Percentiles rank a stretch among this genome's conserved stretches.
These are phyloP conservation scores for Dasyprocta punctata DNA, from an alignment of 2,113 vertebrate species.

Conservation along the genomic window DNA sequence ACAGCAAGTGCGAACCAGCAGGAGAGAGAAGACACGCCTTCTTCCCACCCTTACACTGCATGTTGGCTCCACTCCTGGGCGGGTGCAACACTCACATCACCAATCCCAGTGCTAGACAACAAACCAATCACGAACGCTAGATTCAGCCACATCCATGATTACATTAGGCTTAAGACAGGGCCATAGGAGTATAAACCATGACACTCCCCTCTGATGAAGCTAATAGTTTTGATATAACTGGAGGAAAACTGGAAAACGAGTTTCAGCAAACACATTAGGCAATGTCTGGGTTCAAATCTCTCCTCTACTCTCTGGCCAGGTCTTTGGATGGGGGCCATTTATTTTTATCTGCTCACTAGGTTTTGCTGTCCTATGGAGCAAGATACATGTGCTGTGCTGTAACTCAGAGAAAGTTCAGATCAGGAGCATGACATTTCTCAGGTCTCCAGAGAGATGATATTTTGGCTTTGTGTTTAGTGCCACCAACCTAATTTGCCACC, in stretches of 20 bases:
- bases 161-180: too few species aligned
- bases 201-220: conserved; percentile 42
- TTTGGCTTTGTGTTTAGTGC: not conserved
- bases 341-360: conserved; percentile 58
- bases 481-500: not conserved
- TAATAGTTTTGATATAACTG: conserved; percentile 63
- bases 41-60: too few species aligned
- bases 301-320: conserved; percentile 57
- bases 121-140: too few species aligned
- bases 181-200: too few species aligned
- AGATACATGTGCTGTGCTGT: conserved; percentile 47
- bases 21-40: too few species aligned
- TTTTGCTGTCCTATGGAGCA: conserved; percentile 6
- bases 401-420: conserved; percentile 52
- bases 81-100: too few species aligned
- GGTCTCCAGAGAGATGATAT: conserved; percentile 45
- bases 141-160: too few species aligned
- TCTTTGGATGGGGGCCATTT: not conserved
- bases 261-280: not conserved
- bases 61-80: too few species aligned
- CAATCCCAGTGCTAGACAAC: too few species aligned
- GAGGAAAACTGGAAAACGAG: conserved; percentile 45
- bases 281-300: conserved; percentile 59
- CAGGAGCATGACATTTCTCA: conserved; percentile 4
- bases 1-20: too few species aligned